phyloP scores from a whole-genome alignment of 2,113 vertebrate genomes.

The Acanthisitta chloris region DNA sequence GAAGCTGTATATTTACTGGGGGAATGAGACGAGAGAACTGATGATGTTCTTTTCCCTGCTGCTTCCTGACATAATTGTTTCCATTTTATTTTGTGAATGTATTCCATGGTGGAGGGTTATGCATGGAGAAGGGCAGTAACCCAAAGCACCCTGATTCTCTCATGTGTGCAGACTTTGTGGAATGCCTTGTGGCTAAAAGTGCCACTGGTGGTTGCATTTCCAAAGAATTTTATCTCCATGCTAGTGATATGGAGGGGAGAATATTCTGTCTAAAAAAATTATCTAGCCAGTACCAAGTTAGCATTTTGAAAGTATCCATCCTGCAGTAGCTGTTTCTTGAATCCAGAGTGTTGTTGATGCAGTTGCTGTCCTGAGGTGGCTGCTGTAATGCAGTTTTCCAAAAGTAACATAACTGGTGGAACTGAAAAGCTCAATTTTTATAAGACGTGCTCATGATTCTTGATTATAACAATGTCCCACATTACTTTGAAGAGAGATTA shows the following conservation, averaged over 20 bases:
- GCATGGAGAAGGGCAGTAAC: neutral
- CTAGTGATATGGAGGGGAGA: neutral
- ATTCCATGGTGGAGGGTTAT: neutral
- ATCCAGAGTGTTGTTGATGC: neutral
- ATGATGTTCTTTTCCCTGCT: neutral
- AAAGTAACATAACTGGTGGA: neutral
- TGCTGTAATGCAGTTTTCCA: neutral
- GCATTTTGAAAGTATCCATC: neutral
- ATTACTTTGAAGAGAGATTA: neutral
- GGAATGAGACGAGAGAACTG: neutral
- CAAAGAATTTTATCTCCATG: neutral
- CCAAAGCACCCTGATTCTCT: fast-evolving
- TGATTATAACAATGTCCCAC: neutral
- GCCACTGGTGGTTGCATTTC: neutral
- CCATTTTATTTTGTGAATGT: neutral
- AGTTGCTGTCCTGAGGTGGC: neutral
- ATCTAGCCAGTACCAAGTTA: neutral
- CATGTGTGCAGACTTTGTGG: neutral
- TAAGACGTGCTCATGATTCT: neutral
- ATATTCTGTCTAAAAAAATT: neutral
- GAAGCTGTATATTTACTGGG: neutral
- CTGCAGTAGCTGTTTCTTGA: neutral
- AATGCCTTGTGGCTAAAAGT: neutral
- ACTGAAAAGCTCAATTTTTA: neutral
- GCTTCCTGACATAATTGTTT: slow-evolving; percentile 21